phyloP scores from a whole-genome alignment of 1,140 invertebrate species.

The Chelonus insularis region DNA sequence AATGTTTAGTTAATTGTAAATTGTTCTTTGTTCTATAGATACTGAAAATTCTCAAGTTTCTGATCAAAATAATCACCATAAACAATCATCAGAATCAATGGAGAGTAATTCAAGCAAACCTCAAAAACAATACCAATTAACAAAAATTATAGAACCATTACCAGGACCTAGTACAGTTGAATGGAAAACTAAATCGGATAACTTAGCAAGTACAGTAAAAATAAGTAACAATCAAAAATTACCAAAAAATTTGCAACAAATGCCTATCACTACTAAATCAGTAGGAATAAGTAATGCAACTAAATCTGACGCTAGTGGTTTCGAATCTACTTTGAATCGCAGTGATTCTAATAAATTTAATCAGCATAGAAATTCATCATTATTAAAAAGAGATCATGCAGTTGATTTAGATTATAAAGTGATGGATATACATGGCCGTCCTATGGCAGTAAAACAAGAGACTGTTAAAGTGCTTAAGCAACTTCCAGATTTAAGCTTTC shows the following conservation, averaged over 20 bases:
- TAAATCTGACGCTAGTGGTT: conserved; percentile 18
- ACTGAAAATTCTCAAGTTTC: conserved; percentile 6
- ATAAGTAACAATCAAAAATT: conserved; percentile 23
- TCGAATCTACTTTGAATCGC: not conserved
- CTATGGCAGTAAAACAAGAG: conserved; percentile 48
- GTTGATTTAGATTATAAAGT: conserved; percentile 41
- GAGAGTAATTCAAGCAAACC: conserved; percentile 22
- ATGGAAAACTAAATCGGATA: conserved; percentile 42
- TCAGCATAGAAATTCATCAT: conserved; percentile 35
- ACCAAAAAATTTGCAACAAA: conserved; percentile 22
- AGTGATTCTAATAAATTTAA: conserved; percentile 23
- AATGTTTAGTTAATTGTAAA: too few relatives aligned
- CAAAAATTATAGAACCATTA: conserved; percentile 54
- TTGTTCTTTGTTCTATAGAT: not conserved
- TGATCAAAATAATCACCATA: not conserved
- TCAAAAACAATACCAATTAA: conserved; percentile 35
- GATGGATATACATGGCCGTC: conserved; percentile 52
- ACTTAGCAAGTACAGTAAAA: not conserved
- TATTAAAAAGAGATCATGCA: conserved; percentile 30
- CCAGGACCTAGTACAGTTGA: conserved; percentile 47
- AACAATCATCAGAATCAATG: not conserved
- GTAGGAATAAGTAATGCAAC: conserved; percentile 27
- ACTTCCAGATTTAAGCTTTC: conserved; percentile 53
- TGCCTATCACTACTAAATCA: conserved; percentile 25
- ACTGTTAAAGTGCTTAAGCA: conserved; percentile 53